Conservation (phyloP, 2,113 vertebrate species). For the Heptranchias perlo region DNA sequence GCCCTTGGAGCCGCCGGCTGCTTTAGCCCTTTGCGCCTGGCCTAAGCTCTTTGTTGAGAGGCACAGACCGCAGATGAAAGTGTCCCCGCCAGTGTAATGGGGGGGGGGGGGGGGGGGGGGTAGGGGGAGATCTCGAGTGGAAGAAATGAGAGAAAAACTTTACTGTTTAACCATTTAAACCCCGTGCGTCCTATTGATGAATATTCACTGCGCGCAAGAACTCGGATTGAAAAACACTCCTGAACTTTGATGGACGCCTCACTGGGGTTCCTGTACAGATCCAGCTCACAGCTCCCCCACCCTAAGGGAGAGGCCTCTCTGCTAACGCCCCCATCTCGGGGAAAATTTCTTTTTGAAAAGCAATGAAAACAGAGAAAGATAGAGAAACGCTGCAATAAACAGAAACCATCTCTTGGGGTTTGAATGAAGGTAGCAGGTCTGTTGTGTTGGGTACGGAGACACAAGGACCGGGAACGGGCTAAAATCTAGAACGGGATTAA, state of each 20-base stretch:
- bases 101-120: no score
- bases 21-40: conserved; percentile 40
- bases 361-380: neutral
- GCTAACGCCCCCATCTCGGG: no score
- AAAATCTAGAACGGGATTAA: neutral
- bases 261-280: neutral
- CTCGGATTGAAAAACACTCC: neutral
- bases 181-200: neutral
- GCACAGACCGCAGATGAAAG: conserved; percentile 53
- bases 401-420: neutral
- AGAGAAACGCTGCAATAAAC: neutral
- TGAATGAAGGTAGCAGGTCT: neutral
- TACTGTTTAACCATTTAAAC: neutral
- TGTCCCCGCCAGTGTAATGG: conserved; percentile 27
- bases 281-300: neutral
- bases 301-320: neutral
- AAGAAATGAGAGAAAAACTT: neutral
- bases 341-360: neutral
- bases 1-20: neutral
- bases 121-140: neutral
- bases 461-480: neutral
- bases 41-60: conserved; percentile 49
- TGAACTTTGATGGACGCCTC: neutral
- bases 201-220: neutral
- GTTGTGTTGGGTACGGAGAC: neutral